These are phyloP conservation scores for Thermophis baileyi DNA, from an alignment of 2,113 vertebrate genomes.

Conservation along the genomic window DNA sequence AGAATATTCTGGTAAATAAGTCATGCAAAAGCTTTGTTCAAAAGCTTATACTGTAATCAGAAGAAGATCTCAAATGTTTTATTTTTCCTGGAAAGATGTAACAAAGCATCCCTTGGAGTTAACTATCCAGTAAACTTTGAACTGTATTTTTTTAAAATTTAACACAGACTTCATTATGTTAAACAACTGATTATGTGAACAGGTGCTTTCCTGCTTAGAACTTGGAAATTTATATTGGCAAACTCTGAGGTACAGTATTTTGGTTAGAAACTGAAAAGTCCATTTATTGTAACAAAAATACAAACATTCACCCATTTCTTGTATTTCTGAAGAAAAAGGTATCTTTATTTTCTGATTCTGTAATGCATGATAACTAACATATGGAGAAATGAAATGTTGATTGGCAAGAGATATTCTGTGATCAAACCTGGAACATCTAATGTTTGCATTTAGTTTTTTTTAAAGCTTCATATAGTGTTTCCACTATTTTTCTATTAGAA, in stretches of 20 bases:
- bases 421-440: slow-evolving; percentile 13
- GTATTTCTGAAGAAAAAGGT: slow-evolving; percentile 46
- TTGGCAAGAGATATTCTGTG: background rate
- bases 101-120: slow-evolving; percentile 18
- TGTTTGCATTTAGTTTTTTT: background rate
- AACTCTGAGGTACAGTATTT: slow-evolving; percentile 25
- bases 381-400: background rate
- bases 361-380: slow-evolving; percentile 27
- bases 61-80: background rate
- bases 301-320: background rate
- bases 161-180: slow-evolving; percentile 43
- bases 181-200: slow-evolving; percentile 58
- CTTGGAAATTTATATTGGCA: slow-evolving; percentile 1
- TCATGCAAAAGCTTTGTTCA: background rate
- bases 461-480: background rate
- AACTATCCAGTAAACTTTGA: slow-evolving; percentile 51
- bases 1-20: background rate
- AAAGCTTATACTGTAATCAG: slow-evolving; percentile 1
- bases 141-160: slow-evolving; percentile 40
- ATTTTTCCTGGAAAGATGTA: slow-evolving; percentile 42
- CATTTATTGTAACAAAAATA: slow-evolving; percentile 21
- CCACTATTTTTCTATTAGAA: background rate
- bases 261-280: slow-evolving; percentile 40
- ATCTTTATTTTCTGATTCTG: slow-evolving; percentile 40
- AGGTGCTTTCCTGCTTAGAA: slow-evolving; percentile 56